Conservation (phyloP, 2,113 vertebrate species). For the Prietella phreatophila region DNA sequence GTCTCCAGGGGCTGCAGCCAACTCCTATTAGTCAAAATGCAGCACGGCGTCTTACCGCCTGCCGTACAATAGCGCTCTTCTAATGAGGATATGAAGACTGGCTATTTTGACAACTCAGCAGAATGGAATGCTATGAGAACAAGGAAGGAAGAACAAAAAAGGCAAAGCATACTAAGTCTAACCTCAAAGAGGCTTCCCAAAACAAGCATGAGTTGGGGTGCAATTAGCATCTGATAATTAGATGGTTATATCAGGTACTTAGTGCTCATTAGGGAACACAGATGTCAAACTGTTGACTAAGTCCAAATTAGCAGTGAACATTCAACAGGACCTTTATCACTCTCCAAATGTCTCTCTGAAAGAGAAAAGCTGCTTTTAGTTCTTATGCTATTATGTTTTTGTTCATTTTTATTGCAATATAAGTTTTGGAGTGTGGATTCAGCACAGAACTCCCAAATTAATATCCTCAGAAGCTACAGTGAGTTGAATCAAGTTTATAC, state of each 20-base stretch:
- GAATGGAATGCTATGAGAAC: constrained; percentile 40
- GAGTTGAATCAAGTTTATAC: not conserved
- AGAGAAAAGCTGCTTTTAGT: not conserved
- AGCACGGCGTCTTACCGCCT: constrained; percentile 50
- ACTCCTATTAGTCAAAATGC: constrained; percentile 58
- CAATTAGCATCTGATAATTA: constrained; percentile 59
- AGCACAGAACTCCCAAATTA: no score
- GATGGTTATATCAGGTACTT: constrained; percentile 63
- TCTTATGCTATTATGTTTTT: not conserved
- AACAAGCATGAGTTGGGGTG: constrained; percentile 38
- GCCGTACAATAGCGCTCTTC: constrained; percentile 59
- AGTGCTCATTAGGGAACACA: constrained; percentile 60
- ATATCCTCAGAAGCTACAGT: not conserved
- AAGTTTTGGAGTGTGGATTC: not conserved
- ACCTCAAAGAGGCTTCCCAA: constrained; percentile 35
- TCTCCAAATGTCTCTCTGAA: not conserved
- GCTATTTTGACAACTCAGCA: constrained; percentile 47
- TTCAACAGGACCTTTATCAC: constrained; percentile 10
- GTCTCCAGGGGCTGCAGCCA: constrained; percentile 57
- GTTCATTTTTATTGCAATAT: not conserved
- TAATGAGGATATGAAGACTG: constrained; percentile 60
- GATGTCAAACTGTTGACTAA: constrained; percentile 50
- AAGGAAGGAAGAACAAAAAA: constrained; percentile 41
- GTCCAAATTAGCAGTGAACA: constrained; percentile 32
- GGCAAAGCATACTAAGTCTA: constrained; percentile 45